These are phyloP conservation scores for Acholoe squamosa DNA, from an alignment of 2,888 invertebrate species.

Conservation along the genomic window DNA sequence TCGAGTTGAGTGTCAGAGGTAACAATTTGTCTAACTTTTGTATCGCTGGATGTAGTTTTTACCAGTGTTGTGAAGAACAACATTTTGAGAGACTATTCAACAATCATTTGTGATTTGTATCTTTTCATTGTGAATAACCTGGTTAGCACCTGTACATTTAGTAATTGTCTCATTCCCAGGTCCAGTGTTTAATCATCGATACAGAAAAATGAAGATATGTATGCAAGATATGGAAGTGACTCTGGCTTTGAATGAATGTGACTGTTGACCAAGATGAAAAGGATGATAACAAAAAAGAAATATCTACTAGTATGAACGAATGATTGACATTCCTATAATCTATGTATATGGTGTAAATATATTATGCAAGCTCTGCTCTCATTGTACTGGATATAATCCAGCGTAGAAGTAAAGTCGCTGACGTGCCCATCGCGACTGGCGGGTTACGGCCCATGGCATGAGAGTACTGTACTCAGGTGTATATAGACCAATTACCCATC, in stretches of 20 bases:
- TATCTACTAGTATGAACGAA: background rate
- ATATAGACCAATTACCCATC: constrained; percentile 36
- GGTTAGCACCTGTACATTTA: background rate
- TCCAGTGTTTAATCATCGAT: background rate
- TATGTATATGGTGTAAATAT: constrained; percentile 50
- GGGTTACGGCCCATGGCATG: constrained; percentile 1
- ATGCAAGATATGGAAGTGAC: background rate
- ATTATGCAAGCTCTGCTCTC: constrained; percentile 51
- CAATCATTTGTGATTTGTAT: constrained; percentile 15
- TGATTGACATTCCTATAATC: constrained; percentile 41
- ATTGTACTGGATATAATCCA: constrained; percentile 48
- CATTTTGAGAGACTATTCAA: background rate
- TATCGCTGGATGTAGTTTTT: background rate
- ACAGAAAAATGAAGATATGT: background rate
- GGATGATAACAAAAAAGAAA: background rate
- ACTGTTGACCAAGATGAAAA: background rate
- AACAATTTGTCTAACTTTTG: background rate
- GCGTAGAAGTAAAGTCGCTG: constrained; percentile 7
- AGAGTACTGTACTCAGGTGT: constrained; percentile 43
- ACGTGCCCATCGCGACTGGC: background rate
- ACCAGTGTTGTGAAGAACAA: background rate
- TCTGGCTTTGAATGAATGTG: constrained; percentile 2
- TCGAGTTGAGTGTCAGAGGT: background rate
- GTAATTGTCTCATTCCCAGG: background rate
- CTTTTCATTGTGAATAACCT: background rate